These are phyloP conservation scores for Ceyx margarethae DNA, from an alignment of 2,113 vertebrate genomes.

Conservation along the genomic window DNA sequence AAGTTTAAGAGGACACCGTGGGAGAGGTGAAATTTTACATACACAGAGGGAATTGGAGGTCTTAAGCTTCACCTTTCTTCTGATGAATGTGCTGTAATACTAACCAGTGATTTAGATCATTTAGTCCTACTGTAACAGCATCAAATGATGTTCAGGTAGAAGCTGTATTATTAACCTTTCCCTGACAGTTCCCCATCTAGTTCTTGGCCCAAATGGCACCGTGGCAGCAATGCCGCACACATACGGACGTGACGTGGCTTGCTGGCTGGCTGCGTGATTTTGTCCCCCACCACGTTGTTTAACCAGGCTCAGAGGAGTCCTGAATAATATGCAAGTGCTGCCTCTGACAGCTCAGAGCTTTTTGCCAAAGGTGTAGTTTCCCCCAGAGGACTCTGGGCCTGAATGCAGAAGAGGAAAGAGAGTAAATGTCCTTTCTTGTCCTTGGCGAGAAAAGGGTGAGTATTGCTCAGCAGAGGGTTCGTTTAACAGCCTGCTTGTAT, in stretches of 20 bases:
- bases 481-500: constrained; percentile 14
- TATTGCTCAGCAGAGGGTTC: neutral
- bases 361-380: neutral
- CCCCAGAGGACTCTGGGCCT: neutral
- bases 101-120: neutral
- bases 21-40: neutral
- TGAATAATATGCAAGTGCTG: neutral
- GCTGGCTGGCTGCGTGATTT: neutral
- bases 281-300: neutral
- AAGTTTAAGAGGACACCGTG: neutral
- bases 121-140: neutral
- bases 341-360: neutral
- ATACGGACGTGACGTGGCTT: neutral
- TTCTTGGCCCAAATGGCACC: neutral
- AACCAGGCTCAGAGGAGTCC: neutral
- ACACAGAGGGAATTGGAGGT: neutral
- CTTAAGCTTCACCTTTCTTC: neutral
- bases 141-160: neutral
- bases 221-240: neutral
- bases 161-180: neutral
- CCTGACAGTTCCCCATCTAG: neutral
- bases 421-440: neutral
- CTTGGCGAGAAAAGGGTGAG: neutral
- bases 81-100: neutral
- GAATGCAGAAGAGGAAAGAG: neutral